Evolutionary conservation across 2,888 invertebrate species (phyloP), one percentile per base, ranked within the genome.

Genomic region (Chloromyia formosa): DNA sequence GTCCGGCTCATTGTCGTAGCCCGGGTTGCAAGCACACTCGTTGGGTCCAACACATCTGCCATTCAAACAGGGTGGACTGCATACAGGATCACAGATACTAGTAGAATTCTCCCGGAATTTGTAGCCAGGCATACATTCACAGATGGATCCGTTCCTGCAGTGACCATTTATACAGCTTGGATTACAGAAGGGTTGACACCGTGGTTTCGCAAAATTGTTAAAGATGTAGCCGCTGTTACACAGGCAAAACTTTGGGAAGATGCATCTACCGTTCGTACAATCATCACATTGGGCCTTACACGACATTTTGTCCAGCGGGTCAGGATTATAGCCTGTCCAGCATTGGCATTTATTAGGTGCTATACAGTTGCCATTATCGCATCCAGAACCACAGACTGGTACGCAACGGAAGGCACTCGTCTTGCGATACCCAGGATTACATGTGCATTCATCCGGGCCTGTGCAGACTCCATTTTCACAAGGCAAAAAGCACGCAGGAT

Each of bases 401-500:
- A 45, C 40, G 23, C 74, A 74, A 18, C 14, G n/a, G 14, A 1
- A 27, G 0, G 76, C 74, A 0, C 75, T 18, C 64, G 78, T 81
- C n/a, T 81, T 80, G 0, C 80, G 80, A 62, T 83, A 82, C 0
- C 87, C 87, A 12, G 81, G 80, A 60, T 83, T 81, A 77, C 89
- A 89, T 23, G 85, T 80, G 60, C 89, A 89, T 1, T 80, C 81
- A 35, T 87, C 83, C 0, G 88, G 88, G 0, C 49, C 27, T 12
- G 20, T 73, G 20, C 73, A 73, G 16, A 42, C 45, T 0, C 75
- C 89, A 60, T 85, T 82, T 73, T 82, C 78, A 79, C 89, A 89
- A 0, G 86, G 86, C 0, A 86, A 86, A 75, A 85, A 85, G 80
- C 89, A 89, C 0, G 84, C 81, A 0, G 89, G 87, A 0, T 82